Conservation (phyloP, 1,140 invertebrate genomes). For the Periplaneta americana region DNA sequence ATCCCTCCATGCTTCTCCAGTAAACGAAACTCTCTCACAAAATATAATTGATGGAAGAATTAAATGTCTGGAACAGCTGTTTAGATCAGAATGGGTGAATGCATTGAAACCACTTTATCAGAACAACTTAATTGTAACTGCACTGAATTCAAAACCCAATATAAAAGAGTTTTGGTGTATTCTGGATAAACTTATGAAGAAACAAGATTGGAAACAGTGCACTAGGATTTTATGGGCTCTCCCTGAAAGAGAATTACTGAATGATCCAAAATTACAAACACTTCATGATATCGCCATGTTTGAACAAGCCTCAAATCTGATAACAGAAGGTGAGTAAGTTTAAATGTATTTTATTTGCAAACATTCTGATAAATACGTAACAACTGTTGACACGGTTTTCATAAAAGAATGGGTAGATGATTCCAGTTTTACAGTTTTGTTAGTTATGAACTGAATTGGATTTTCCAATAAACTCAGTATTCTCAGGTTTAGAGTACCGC, state of each 20-base stretch:
- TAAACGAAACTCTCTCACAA: background rate
- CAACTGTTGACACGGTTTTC: no score
- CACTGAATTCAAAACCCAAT: conserved; percentile 37
- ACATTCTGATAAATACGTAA: no score
- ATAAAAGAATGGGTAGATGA: no score
- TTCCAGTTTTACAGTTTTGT: no score
- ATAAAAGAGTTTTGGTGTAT: conserved; percentile 29
- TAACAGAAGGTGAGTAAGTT: conserved; percentile 27
- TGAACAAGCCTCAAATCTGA: conserved; percentile 26
- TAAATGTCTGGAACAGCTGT: conserved; percentile 38
- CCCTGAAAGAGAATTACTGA: conserved; percentile 24
- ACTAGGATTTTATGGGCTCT: conserved; percentile 31
- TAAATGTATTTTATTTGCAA: no score
- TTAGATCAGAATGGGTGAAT: conserved; percentile 36
- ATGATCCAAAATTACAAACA: conserved; percentile 34
- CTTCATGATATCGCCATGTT: conserved; percentile 30
- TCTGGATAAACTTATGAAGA: conserved; percentile 26
- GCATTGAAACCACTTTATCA: conserved; percentile 39
- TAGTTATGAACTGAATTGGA: no score
- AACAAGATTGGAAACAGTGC: conserved; percentile 26
- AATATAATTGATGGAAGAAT: conserved; percentile 22
- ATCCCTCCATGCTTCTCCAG: conserved; percentile 27
- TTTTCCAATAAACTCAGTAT: no score
- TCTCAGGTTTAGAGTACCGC: no score
- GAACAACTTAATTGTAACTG: conserved; percentile 42